A percentile compares a stretch with the other conserved stretches of the same genome.
These are phyloP conservation scores for Sprattus sprattus DNA, from an alignment of 2,113 vertebrate genomes.

Conservation along the genomic window DNA sequence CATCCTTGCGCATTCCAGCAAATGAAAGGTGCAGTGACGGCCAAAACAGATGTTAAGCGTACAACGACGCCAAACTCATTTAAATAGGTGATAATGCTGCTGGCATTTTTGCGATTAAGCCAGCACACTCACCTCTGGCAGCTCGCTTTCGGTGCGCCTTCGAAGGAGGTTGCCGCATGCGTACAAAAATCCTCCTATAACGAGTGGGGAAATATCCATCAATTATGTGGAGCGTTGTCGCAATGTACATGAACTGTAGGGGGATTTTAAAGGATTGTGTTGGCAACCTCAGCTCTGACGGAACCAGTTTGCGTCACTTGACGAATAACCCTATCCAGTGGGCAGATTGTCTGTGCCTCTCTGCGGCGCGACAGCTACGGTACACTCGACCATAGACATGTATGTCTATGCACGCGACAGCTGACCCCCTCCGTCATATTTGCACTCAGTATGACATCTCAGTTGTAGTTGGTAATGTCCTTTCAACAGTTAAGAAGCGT, in stretches of 20 bases:
- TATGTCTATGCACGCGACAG: too few species aligned
- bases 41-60: background rate
- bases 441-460: background rate
- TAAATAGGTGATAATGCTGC: background rate
- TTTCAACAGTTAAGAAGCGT: background rate
- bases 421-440: background rate
- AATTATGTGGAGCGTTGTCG: conserved; percentile 16
- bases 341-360: conserved; percentile 20
- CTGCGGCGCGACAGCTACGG: conserved; percentile 24
- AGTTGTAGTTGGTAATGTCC: background rate
- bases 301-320: conserved; percentile 42
- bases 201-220: background rate
- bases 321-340: conserved; percentile 43
- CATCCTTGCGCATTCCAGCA: conserved; percentile 10
- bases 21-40: background rate
- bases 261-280: conserved; percentile 1
- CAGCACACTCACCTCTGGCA: conserved; percentile 51
- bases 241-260: conserved; percentile 11
- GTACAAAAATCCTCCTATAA: conserved; percentile 9
- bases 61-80: background rate
- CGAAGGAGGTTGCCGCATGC: conserved; percentile 41
- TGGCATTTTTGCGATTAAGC: conserved; percentile 14
- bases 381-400: background rate
- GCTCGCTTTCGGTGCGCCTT: conserved; percentile 50
- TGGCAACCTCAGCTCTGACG: conserved; percentile 52